These are phyloP conservation scores for Hydraecia micacea DNA, from an alignment of 2,888 invertebrate species.

Conservation along the genomic window DNA sequence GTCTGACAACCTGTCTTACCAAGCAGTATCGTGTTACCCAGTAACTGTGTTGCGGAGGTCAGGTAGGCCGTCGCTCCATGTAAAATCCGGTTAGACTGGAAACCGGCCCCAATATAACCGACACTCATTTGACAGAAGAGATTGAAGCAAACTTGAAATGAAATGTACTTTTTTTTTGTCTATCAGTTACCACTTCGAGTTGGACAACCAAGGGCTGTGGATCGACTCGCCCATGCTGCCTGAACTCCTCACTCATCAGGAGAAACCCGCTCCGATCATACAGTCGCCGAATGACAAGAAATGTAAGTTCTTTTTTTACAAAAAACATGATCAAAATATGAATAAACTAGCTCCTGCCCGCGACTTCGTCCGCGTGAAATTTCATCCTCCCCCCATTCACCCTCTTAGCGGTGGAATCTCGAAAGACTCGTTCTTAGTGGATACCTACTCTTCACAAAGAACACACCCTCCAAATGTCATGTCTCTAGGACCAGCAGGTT, in stretches of 20 bases:
- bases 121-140: no score
- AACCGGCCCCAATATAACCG: no score
- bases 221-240: conserved; percentile 89
- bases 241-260: conserved; percentile 81
- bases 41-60: background rate
- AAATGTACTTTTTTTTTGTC: background rate
- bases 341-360: no score
- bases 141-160: background rate
- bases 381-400: no score
- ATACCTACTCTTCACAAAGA: no score
- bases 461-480: no score
- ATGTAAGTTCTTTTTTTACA: conserved; percentile 70
- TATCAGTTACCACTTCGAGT: conserved; percentile 85
- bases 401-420: no score
- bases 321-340: background rate
- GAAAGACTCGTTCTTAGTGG: no score
- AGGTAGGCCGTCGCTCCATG: background rate
- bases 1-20: no score
- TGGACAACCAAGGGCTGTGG: conserved; percentile 87
- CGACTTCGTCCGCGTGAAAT: no score
- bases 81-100: background rate
- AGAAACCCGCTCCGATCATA: conserved; percentile 69
- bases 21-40: no score
- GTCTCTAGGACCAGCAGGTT: no score
- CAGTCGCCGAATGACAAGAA: conserved; percentile 80